Evolutionary conservation across 2,888 invertebrate species (phyloP).

Genomic region (Coelinius sp.): DNA sequence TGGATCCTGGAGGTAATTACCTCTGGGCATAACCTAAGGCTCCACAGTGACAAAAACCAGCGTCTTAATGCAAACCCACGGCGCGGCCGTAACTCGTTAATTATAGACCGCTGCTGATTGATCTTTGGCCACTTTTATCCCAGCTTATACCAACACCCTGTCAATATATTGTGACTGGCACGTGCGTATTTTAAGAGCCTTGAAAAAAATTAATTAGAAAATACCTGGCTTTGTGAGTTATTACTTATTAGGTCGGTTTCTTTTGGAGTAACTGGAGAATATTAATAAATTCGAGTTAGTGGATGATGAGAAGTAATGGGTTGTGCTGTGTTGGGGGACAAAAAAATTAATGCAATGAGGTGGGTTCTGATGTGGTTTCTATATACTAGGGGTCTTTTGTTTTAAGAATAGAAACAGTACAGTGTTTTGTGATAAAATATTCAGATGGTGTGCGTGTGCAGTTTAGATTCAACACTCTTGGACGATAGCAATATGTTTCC

Average conservation of each 20-base stretch:
- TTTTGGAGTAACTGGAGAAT: background rate
- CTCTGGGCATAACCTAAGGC: background rate
- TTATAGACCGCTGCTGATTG: conserved; percentile 70
- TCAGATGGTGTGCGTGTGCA: conserved; percentile 14
- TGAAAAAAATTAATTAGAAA: conserved; percentile 67
- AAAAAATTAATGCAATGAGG: background rate
- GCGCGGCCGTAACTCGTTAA: conserved; percentile 66
- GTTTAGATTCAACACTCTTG: conserved; percentile 1
- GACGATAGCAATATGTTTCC: conserved; percentile 39
- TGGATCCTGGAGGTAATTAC: conserved; percentile 38
- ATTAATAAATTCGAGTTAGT: background rate
- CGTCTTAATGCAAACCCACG: conserved; percentile 67
- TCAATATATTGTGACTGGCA: conserved; percentile 54
- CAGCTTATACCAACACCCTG: conserved; percentile 57
- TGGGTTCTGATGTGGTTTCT: background rate
- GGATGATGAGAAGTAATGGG: background rate
- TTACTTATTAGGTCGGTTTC: background rate
- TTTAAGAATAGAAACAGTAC: background rate
- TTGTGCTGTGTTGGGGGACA: background rate
- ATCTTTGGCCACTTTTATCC: conserved; percentile 60
- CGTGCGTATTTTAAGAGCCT: conserved; percentile 6
- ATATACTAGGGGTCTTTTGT: background rate
- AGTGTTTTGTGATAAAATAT: background rate
- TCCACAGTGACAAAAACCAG: conserved; percentile 68
- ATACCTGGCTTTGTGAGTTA: conserved; percentile 49